Evolutionary conservation across 2,797 vertebrate species (phyloP).

Genomic region (Octomys mimax): DNA sequence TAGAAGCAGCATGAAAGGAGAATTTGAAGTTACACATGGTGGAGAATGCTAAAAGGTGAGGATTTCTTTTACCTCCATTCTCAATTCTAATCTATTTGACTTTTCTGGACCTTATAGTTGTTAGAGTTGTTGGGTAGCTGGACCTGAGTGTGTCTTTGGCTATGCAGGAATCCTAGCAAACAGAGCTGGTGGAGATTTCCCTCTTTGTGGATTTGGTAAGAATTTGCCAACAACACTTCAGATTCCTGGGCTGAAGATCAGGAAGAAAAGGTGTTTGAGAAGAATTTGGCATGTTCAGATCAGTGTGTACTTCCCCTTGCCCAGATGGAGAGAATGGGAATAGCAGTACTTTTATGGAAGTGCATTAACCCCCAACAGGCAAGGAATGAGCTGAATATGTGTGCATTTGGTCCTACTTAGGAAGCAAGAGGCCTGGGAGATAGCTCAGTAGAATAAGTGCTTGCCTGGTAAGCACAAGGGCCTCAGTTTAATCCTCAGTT

Average conservation of each 20-base stretch:
- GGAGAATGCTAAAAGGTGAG: neutral
- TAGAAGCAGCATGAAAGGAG: neutral
- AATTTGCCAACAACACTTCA: neutral
- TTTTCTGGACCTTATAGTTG: neutral
- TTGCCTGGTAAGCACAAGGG: too few species aligned
- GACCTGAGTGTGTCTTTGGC: neutral
- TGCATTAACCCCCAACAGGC: neutral
- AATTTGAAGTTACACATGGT: neutral
- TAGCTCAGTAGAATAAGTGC: too few species aligned
- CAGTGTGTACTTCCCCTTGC: neutral
- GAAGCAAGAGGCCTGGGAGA: too few species aligned
- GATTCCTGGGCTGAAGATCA: neutral
- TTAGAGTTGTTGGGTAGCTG: neutral
- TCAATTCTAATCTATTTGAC: neutral
- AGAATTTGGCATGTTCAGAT: neutral
- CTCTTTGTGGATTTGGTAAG: neutral
- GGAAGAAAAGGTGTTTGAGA: neutral
- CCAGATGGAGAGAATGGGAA: neutral
- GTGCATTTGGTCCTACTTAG: neutral
- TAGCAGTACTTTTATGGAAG: neutral
- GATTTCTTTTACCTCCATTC: neutral
- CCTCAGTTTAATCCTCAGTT: too few species aligned
- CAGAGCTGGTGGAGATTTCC: neutral
- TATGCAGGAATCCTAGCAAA: neutral
- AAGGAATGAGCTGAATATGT: neutral